Evolutionary conservation across 2,888 invertebrate genomes (phyloP), one percentile per base, ranked within the genome.

Genomic region (Exocentrus adspersus): DNA sequence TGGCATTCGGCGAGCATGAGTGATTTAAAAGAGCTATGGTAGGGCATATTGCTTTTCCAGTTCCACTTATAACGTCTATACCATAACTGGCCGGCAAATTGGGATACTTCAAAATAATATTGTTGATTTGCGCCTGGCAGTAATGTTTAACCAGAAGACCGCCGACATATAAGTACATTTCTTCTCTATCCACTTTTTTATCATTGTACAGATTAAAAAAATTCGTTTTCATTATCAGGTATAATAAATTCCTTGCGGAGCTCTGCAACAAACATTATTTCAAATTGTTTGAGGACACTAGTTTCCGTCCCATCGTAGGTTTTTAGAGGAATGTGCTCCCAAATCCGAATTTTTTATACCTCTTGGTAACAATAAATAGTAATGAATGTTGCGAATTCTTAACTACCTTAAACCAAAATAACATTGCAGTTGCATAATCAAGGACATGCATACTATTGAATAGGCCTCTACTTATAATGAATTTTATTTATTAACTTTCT

Each of bases 91-190:
- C 45, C 17, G 52, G 41, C 21, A 67, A 57, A 48, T 74, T 69
- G 2, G 71, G 67, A 56, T 67, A 72, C 16, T 67, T 66, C 10
- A 72, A 9, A 1, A 67, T 43, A 12, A 76, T 50, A 10, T 54
- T 48, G 50, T 76, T 74, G 19, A 62, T 58, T 65, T 73, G 67
- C 10, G 75, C 75, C 60, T 77, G 76, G 21, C 67, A 72, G 43
- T 74, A 72, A 45, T 76, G 75, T 17, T 68, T 70, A 5, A 75
- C 68, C 42, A 77, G 24, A 14, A 75, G 41, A 20, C 77, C 77
- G 6, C 77, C 77, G 41, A 77, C 51, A 32, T 60, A 69, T 9
- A 62, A 41, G 43, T 73, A 68, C 6, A 70, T 20, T 24, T 72
- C 65, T 21, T 69, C 58, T 6, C 56, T 12, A 9, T 43, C 45